Conservation (phyloP, 2,113 vertebrate genomes). For the Colinus virginianus region DNA sequence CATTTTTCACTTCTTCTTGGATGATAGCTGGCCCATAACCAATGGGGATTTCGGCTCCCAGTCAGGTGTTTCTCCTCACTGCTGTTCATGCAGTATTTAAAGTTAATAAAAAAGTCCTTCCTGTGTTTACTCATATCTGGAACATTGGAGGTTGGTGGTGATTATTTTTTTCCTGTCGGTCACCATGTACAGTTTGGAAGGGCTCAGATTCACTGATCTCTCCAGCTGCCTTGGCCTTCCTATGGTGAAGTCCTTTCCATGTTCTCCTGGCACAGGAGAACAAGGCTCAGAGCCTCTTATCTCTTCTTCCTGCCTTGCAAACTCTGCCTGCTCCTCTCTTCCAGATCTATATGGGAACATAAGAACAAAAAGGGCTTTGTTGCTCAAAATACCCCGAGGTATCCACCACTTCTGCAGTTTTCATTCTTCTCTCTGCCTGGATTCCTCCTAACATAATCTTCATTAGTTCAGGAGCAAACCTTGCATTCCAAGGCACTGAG, state of each 20-base stretch:
- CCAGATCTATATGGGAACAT: not conserved
- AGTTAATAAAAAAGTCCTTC: not conserved
- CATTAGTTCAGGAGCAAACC: not conserved
- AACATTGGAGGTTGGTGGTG: not conserved
- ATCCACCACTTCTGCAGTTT: not conserved
- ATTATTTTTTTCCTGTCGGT: not conserved
- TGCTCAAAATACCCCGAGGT: not conserved
- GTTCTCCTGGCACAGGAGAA: not conserved
- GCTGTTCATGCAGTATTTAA: accelerated
- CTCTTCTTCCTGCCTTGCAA: not conserved
- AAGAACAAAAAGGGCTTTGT: not conserved
- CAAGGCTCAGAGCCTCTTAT: not conserved
- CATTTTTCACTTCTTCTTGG: not conserved
- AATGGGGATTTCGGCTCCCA: accelerated
- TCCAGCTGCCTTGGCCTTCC: not conserved
- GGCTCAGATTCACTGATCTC: not conserved
- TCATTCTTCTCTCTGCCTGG: not conserved
- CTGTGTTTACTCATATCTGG: not conserved
- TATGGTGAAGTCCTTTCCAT: not conserved
- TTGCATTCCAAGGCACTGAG: not conserved
- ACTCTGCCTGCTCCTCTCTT: not conserved
- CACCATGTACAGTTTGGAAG: not conserved
- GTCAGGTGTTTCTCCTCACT: accelerated
- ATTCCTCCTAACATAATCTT: not conserved
- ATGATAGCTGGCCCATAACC: not conserved